A percentile compares a stretch with the other conserved stretches of the same genome.
phyloP scores from a whole-genome alignment of 2,797 vertebrate species.

The Xenopus petersii region DNA sequence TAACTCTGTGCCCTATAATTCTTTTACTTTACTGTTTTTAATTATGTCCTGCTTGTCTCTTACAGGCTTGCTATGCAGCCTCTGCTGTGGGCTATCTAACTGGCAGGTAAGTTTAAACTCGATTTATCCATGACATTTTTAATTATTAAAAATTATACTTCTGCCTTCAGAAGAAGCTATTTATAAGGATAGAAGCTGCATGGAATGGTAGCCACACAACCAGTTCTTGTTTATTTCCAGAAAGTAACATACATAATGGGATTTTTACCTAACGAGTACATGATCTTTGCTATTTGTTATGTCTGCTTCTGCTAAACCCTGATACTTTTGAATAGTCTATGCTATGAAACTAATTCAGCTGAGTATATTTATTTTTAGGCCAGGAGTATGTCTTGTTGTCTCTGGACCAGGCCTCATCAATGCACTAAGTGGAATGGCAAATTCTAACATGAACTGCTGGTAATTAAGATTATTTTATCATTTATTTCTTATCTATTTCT shows the following conservation, averaged over 20 bases:
- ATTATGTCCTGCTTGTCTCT: conserved; percentile 34
- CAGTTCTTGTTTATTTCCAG: too few relatives aligned
- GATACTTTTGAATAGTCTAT: background rate
- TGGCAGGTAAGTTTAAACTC: conserved; percentile 71
- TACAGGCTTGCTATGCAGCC: conserved; percentile 92
- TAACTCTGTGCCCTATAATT: too few relatives aligned
- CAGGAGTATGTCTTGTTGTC: conserved; percentile 89
- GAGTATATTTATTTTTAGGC: conserved; percentile 65
- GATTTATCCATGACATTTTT: background rate
- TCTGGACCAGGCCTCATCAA: conserved; percentile 94
- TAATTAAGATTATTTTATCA: conserved; percentile 55
- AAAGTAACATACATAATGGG: too few relatives aligned
- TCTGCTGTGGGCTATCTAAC: conserved; percentile 91
- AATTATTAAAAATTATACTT: too few relatives aligned
- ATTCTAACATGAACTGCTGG: conserved; percentile 94
- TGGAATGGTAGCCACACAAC: too few relatives aligned
- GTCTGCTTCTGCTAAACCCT: background rate
- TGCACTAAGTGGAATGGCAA: conserved; percentile 91
- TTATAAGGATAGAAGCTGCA: too few relatives aligned
- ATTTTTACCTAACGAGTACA: too few relatives aligned
- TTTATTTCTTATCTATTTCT: too few relatives aligned
- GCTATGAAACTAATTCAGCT: background rate
- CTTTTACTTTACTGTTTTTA: background rate
- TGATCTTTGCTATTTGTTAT: too few relatives aligned
- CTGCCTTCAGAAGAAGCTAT: too few relatives aligned